A percentile compares a stretch with the other conserved stretches of the same genome.
Evolutionary conservation across 2,888 invertebrate genomes (phyloP).

Genomic region (Junonia oenone): DNA sequence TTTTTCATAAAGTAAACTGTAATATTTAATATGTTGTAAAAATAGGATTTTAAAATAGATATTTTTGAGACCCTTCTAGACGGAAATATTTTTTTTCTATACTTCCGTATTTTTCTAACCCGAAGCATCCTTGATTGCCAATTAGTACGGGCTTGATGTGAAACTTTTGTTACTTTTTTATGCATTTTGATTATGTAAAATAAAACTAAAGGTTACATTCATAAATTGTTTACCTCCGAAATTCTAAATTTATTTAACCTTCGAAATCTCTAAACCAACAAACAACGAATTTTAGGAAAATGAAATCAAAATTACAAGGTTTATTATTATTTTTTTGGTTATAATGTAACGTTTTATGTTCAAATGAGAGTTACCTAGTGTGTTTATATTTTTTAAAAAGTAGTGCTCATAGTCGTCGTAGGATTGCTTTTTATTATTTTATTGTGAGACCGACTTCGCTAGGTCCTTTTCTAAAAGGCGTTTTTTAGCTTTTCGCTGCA

Average conservation of each 20-base stretch:
- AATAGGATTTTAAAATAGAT: neutral
- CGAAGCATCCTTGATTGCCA: constrained; percentile 45
- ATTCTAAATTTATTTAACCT: neutral
- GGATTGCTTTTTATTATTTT: constrained; percentile 23
- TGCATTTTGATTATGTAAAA: neutral
- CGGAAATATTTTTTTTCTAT: constrained; percentile 19
- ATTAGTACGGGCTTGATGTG: constrained; percentile 40
- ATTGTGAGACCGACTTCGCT: constrained; percentile 4
- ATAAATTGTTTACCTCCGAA: neutral
- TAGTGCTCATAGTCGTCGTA: neutral
- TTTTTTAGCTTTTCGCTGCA: constrained; percentile 21
- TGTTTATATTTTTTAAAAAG: neutral
- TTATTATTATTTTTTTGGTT: too few relatives aligned
- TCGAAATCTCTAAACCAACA: neutral
- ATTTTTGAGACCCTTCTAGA: constrained; percentile 18
- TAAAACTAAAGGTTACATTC: neutral
- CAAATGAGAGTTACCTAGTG: too few relatives aligned
- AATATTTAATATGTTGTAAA: too few relatives aligned
- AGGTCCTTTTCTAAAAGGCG: constrained; percentile 21
- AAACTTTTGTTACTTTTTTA: constrained; percentile 13
- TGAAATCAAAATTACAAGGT: neutral
- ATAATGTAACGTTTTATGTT: too few relatives aligned
- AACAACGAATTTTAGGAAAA: neutral
- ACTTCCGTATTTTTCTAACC: constrained; percentile 1
- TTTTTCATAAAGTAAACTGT: too few relatives aligned